A percentile compares a stretch with the other conserved stretches of the same genome.
These are phyloP conservation scores for Meandrina meandrites DNA, from an alignment of 92 coral and sea anemone species.

Conservation along the genomic window DNA sequence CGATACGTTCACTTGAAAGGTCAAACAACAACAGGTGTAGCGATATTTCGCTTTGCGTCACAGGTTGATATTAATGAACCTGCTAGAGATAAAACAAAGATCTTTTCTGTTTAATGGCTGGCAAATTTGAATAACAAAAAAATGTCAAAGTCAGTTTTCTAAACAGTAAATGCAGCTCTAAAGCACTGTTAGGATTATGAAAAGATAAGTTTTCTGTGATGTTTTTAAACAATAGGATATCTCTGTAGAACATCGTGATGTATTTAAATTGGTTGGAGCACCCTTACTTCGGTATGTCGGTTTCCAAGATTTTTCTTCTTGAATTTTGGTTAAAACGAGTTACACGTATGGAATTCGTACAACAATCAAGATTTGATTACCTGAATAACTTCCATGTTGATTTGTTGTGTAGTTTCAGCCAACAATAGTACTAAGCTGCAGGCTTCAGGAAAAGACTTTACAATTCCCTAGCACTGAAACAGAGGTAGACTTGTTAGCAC, in stretches of 20 bases:
- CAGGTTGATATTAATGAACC: neutral
- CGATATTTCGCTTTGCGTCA: neutral
- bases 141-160: neutral
- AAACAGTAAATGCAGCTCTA: neutral
- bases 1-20: neutral
- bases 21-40: neutral
- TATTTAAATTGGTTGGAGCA: neutral
- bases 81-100: neutral
- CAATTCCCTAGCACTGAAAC: neutral
- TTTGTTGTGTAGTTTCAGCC: neutral
- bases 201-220: no score
- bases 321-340: neutral
- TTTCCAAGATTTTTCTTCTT: neutral
- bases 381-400: neutral
- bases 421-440: neutral
- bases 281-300: neutral
- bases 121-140: neutral
- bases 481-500: neutral
- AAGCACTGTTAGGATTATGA: no score
- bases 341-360: neutral
- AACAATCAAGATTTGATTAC: neutral
- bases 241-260: no score
- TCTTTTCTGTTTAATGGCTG: neutral
- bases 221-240: no score
- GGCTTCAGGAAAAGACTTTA: neutral